phyloP scores from a whole-genome alignment of 2,113 vertebrate species.

The Chloebia gouldiae region DNA sequence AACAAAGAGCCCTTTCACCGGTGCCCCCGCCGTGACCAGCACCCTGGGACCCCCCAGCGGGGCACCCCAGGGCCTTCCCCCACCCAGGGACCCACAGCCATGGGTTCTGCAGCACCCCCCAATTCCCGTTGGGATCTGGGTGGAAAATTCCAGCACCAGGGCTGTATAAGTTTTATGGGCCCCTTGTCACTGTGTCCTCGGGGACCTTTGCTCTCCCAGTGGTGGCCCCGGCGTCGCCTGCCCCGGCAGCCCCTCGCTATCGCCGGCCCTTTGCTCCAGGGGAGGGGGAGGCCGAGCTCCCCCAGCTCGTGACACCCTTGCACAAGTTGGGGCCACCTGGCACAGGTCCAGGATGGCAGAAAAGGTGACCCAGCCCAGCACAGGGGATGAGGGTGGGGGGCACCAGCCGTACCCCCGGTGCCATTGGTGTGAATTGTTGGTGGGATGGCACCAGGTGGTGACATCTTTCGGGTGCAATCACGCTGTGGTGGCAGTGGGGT shows the following conservation, averaged over 20 bases:
- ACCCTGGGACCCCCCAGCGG: neutral
- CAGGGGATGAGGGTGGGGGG: neutral
- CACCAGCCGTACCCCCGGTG: rapidly evolving
- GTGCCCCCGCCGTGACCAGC: rapidly evolving
- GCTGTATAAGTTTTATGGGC: constrained; percentile 37
- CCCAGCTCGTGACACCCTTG: constrained; percentile 13
- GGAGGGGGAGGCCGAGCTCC: neutral
- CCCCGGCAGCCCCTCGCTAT: neutral
- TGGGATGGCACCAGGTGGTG: neutral
- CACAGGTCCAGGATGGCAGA: neutral
- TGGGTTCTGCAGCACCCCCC: neutral
- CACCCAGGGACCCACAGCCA: rapidly evolving
- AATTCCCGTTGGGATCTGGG: rapidly evolving
- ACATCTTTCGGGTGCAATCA: neutral
- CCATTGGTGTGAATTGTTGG: rapidly evolving
- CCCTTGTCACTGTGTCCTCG: neutral
- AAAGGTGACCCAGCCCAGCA: neutral
- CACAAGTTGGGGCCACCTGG: neutral
- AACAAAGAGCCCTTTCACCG: constrained; percentile 39
- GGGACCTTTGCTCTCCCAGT: constrained; percentile 4
- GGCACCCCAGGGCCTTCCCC: neutral
- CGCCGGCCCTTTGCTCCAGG: neutral
- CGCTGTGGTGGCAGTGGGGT: neutral
- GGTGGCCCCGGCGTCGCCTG: neutral
- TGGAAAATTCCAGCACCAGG: constrained; percentile 20